Base-by-base conservation (phyloP, 37 sponge, comb jelly and placozoan species). In the Geodia barretti region DNA sequence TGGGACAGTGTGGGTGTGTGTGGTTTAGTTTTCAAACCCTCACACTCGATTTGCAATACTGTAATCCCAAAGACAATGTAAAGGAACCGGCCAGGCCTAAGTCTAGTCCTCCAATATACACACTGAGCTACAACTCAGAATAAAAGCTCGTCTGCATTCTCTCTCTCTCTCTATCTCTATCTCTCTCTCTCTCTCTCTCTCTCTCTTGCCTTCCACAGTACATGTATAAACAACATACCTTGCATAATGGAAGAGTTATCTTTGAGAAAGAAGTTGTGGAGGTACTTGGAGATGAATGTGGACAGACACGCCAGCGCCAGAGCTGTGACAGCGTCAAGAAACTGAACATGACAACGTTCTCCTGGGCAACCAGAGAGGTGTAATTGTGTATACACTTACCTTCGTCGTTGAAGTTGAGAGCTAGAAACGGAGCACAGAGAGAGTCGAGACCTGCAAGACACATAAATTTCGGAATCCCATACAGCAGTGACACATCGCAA, bases 181-280 rank as follows among this genome's bases (percentile, higher is more conserved):
- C n/a, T n/a, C n/a, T n/a, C n/a, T n/a, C n/a, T n/a, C n/a, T n/a
- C n/a, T n/a, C n/a, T n/a, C n/a, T n/a, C n/a, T n/a, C n/a, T n/a
- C n/a, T n/a, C n/a, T n/a, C n/a, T n/a, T n/a, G n/a, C n/a, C n/a
- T 14, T 30, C 35, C 25, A 77, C 32, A 62, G 24, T 71, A 9
- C 23, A 8, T 4, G n/a, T n/a, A n/a, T n/a, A n/a, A n/a, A n/a
- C n/a, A n/a, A 21, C 32, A 35, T 42, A 92, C 96, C 96, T 89
- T 94, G 92, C 92, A 96, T 96, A 26, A 98, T 85, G 26, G 90
- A 76, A 5, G 97, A 94, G 79, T 98, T 98, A 72, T 98, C 95
- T 75, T 92, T 91, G 31, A 87, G 84, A 80, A 98, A 98, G 87
- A 98, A 98, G 63, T 94, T 89, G 86, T 92, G 86, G 29, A 98